Base-by-base conservation (phyloP, 2,888 invertebrate genomes). In the Eueremaeus valkanovi region DNA sequence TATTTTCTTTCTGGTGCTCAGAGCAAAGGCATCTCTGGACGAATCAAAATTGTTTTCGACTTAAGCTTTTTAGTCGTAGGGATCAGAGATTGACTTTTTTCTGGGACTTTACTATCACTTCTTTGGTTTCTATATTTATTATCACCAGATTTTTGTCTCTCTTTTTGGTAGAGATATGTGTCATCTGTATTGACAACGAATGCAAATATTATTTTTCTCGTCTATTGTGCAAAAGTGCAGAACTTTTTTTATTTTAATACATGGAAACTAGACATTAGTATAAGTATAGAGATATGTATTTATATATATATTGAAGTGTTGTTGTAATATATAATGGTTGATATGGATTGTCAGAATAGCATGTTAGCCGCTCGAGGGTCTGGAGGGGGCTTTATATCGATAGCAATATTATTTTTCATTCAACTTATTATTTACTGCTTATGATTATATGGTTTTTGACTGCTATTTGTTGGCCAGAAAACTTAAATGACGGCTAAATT, bases 241-340 rank as follows among this genome's bases (percentile, higher is more conserved):
- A n/a, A n/a, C n/a, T n/a, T n/a, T n/a, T n/a, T n/a, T n/a, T n/a
- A n/a, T n/a, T n/a, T n/a, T n/a, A n/a, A n/a, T 63, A 13, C n/a
- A 63, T 63, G n/a, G n/a, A 63, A 63, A 63, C 27, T 33, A 55
- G 6, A 63, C 33, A 61, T 61, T 61, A 63, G 36, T 33, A 13
- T 63, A 33, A 31, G 33, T 63, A 21, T 27, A 27, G n/a, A n/a
- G n/a, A 55, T 55, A 27, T 27, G 13, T 9, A 45, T 13, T 55
- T 24, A 27, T 6, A 11, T 45, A 3, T 24, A 27, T 27, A 55
- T 63, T 36, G n/a, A 63, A 63, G 36, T 63, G 63, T 63, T 55
- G 55, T 63, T 18, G n/a, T 63, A 63, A 27, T 21, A 21, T 33
- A 63, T 33, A 36, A n/a, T 33, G 31, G 6, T 16, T 18, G 21